These are phyloP conservation scores for Brachypodius melanocephalos DNA, from an alignment of 2,113 vertebrate species.

Conservation along the genomic window DNA sequence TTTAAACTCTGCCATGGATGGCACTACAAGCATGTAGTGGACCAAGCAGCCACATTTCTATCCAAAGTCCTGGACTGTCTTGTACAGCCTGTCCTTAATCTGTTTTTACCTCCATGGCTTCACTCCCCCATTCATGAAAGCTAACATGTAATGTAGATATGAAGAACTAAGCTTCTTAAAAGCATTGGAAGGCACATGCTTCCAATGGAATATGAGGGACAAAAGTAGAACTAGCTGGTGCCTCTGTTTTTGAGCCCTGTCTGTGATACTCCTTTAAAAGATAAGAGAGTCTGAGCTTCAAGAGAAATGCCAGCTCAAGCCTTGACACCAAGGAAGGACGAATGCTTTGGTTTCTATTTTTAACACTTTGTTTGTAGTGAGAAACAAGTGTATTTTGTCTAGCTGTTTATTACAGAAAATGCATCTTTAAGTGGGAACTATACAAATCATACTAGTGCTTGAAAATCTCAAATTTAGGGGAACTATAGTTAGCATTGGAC, in stretches of 20 bases:
- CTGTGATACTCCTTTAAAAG: neutral
- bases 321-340: neutral
- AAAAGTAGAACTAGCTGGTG: neutral
- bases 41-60: neutral
- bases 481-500: neutral
- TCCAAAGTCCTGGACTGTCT: neutral
- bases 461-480: neutral
- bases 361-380: neutral
- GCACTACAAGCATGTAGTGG: accelerated
- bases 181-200: neutral
- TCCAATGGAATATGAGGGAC: neutral
- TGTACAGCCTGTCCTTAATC: neutral
- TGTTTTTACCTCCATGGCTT: neutral
- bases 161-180: neutral
- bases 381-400: neutral
- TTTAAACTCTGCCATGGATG: neutral
- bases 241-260: neutral
- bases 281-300: neutral
- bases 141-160: neutral
- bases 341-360: neutral
- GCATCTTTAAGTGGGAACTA: neutral
- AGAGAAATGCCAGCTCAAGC: neutral
- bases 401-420: neutral
- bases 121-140: neutral
- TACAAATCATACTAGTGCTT: neutral